Conservation (phyloP, 2,797 vertebrate genomes). For the Poecilia gillii region DNA sequence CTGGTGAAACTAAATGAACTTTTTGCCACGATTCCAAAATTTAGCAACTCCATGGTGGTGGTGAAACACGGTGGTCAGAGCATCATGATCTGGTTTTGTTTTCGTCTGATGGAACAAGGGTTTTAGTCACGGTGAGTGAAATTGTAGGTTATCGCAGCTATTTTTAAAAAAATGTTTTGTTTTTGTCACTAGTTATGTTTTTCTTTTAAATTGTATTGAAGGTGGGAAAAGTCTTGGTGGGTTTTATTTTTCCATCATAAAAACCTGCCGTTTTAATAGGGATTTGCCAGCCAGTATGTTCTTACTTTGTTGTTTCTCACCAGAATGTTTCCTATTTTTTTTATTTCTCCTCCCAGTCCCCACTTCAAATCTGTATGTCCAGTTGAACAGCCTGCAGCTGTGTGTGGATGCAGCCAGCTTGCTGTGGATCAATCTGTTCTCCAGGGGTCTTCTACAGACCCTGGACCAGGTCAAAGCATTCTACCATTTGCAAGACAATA, state of each 20-base stretch:
- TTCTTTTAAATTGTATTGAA: background rate
- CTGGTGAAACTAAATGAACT: background rate
- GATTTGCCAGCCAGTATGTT: background rate
- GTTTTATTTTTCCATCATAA: background rate
- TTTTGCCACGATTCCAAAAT: background rate
- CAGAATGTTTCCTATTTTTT: background rate
- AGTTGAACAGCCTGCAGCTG: slow-evolving; percentile 90
- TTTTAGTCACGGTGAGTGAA: background rate
- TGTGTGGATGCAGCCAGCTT: slow-evolving; percentile 89
- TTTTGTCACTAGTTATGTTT: background rate
- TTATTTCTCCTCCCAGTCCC: slow-evolving; percentile 80
- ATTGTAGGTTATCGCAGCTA: background rate
- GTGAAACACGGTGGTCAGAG: background rate
- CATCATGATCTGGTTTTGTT: background rate
- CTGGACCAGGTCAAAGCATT: slow-evolving; percentile 97
- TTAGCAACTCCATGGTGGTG: no score
- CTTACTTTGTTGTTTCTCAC: background rate
- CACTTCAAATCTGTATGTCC: slow-evolving; percentile 90
- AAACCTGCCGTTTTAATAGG: background rate
- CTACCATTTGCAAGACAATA: slow-evolving; percentile 91
- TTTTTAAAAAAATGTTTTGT: background rate
- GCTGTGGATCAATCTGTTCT: slow-evolving; percentile 94
- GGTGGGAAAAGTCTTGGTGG: background rate
- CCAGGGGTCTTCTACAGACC: slow-evolving; percentile 90
- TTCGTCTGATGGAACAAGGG: background rate